These are phyloP conservation scores for Stictonetta naevosa DNA, from an alignment of 2,113 vertebrate genomes.

Conservation along the genomic window DNA sequence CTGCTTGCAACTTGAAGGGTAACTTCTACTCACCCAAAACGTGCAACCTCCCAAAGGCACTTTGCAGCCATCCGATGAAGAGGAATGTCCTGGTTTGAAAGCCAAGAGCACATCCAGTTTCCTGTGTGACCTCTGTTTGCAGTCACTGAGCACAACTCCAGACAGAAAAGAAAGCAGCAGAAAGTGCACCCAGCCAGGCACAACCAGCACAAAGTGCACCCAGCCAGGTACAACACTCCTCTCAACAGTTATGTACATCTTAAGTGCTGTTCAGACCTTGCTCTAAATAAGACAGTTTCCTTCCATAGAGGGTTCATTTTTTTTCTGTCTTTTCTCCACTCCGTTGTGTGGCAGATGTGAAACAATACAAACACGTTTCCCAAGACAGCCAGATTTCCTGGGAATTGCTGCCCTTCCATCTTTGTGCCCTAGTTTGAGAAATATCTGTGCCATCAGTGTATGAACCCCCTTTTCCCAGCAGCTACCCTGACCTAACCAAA, in stretches of 20 bases:
- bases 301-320: not conserved
- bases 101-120: not conserved
- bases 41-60: not conserved
- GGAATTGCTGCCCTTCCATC: not conserved
- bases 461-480: not conserved
- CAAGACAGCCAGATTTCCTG: not conserved
- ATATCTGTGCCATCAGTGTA: not conserved
- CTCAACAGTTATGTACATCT: not conserved
- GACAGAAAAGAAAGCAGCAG: not conserved
- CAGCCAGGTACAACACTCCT: not conserved
- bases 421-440: not conserved
- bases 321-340: not conserved
- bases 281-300: not conserved
- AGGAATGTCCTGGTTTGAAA: not conserved
- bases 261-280: too few relatives aligned
- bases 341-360: not conserved
- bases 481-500: not conserved
- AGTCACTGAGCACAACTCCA: not conserved
- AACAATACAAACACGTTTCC: not conserved
- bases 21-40: rapidly evolving
- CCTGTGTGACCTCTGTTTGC: not conserved
- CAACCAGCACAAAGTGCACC: not conserved
- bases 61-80: not conserved
- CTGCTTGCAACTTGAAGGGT: not conserved
- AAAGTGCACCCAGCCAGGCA: not conserved